Conservation (phyloP, 2,888 invertebrate species). For the Hyposoter didymator region DNA sequence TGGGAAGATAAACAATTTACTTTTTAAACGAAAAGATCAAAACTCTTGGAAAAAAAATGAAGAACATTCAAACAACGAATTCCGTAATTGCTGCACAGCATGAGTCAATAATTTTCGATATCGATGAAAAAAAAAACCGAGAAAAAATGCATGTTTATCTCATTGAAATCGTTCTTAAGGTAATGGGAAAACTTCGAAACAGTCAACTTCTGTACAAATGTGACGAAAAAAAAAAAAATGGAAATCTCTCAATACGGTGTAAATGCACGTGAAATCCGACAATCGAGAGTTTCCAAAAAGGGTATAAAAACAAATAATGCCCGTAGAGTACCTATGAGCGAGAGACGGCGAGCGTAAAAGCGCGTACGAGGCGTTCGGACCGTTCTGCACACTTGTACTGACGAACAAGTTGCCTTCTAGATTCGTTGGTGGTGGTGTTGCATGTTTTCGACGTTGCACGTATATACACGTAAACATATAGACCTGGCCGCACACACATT, state of each 20-base stretch:
- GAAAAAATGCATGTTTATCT: background rate
- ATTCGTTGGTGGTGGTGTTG: constrained; percentile 5
- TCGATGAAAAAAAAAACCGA: background rate
- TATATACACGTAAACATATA: constrained; percentile 4
- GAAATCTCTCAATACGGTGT: background rate
- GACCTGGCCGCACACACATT: background rate
- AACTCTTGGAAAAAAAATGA: background rate
- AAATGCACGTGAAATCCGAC: background rate
- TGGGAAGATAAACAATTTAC: background rate
- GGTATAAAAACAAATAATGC: background rate
- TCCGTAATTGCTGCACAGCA: background rate
- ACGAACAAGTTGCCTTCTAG: background rate
- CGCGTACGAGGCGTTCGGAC: constrained; percentile 40
- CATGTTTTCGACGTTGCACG: constrained; percentile 13
- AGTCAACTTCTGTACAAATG: background rate
- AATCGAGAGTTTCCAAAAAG: background rate
- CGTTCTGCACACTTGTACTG: constrained; percentile 42
- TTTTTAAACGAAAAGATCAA: background rate
- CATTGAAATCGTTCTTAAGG: background rate
- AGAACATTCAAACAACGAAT: background rate
- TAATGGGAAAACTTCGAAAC: background rate
- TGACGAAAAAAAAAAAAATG: background rate
- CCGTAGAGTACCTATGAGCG: constrained; percentile 1
- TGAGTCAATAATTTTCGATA: background rate
- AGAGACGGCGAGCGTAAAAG: constrained; percentile 22